Evolutionary conservation across 1,140 invertebrate species (phyloP).

Genomic region (Anoplolepis gracilipes): DNA sequence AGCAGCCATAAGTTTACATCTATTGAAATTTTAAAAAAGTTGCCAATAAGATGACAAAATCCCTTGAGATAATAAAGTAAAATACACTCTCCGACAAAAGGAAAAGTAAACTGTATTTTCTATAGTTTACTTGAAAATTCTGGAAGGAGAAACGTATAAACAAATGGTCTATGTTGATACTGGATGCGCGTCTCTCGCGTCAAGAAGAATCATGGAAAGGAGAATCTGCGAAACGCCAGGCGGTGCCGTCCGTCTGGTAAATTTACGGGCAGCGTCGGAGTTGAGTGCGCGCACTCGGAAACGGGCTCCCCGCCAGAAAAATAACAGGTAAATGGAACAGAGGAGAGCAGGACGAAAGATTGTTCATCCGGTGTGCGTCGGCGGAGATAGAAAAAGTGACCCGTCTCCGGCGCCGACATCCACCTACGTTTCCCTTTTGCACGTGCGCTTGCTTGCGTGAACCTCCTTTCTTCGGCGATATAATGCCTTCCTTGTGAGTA

Average conservation of each 20-base stretch:
- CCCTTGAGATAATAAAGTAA: constrained; percentile 1
- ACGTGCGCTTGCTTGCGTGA: constrained; percentile 39
- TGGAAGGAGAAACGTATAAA: background rate
- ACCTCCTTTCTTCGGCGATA: constrained; percentile 9
- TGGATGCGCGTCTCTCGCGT: constrained; percentile 5
- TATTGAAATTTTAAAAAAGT: constrained; percentile 9
- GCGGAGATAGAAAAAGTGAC: constrained; percentile 45
- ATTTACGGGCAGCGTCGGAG: constrained; percentile 51
- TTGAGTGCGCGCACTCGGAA: constrained; percentile 43
- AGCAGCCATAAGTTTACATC: background rate
- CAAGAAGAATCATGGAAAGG: constrained; percentile 31
- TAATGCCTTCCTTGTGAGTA: constrained; percentile 35
- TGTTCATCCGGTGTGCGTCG: constrained; percentile 23
- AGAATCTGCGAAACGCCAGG: constrained; percentile 40
- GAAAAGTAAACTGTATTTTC: background rate
- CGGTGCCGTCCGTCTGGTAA: constrained; percentile 43
- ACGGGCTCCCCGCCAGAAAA: constrained; percentile 44
- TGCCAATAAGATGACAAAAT: background rate
- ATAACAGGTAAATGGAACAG: constrained; percentile 52
- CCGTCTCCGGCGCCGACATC: constrained; percentile 49
- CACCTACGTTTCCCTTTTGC: constrained; percentile 55
- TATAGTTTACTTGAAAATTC: background rate
- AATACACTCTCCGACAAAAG: background rate
- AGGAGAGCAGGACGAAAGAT: constrained; percentile 1
- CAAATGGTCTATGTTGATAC: background rate